These are phyloP conservation scores for Drosophila gunungcola DNA, from an alignment of 1,140 invertebrate species.

Conservation along the genomic window DNA sequence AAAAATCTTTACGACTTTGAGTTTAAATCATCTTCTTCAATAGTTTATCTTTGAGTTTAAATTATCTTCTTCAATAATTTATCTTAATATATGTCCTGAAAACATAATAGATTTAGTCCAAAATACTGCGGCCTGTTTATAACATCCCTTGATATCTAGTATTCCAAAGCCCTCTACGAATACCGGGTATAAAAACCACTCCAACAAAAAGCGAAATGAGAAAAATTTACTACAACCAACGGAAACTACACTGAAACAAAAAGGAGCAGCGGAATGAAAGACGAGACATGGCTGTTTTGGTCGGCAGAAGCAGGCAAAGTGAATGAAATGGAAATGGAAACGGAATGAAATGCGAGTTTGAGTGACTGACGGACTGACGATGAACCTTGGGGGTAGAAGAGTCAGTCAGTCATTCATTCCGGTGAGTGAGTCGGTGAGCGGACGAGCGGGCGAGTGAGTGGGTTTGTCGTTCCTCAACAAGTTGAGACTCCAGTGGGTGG, in stretches of 20 bases:
- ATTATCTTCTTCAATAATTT: no score
- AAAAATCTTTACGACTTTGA: no score
- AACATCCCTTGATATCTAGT: neutral
- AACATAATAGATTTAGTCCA: no score
- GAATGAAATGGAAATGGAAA: constrained; percentile 58
- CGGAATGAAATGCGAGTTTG: constrained; percentile 51
- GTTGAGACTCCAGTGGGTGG: constrained; percentile 44
- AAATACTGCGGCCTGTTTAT: no score
- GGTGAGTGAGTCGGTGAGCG: constrained; percentile 36
- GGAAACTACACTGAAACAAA: constrained; percentile 69
- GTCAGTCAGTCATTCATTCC: constrained; percentile 24
- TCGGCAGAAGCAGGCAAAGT: constrained; percentile 43
- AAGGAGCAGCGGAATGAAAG: constrained; percentile 12
- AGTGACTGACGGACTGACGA: constrained; percentile 56
- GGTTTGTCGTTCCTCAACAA: constrained; percentile 58
- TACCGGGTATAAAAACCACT: constrained; percentile 61
- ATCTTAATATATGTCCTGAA: no score
- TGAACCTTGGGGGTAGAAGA: constrained; percentile 44
- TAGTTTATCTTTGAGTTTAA: no score
- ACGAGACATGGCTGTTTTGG: constrained; percentile 58
- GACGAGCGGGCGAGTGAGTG: constrained; percentile 34
- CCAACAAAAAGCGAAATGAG: constrained; percentile 82
- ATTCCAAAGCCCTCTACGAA: neutral
- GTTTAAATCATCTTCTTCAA: no score
- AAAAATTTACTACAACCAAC: constrained; percentile 71